A percentile compares a stretch with the other conserved stretches of the same genome.
Conservation (phyloP, 2,888 invertebrate species). For the Machimus atricapillus region DNA sequence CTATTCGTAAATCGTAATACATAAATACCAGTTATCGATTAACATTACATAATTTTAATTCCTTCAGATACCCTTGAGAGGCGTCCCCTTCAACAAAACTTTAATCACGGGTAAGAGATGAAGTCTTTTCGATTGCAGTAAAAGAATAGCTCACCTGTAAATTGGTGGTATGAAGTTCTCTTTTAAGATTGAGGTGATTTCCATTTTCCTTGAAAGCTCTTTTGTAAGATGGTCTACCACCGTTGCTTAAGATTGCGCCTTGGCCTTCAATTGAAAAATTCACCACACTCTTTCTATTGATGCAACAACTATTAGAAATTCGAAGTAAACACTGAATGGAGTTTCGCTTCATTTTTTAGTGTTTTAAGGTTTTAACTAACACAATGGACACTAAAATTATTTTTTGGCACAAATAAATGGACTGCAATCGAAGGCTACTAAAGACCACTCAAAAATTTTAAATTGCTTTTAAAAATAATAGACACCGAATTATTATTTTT, state of each 20-base stretch:
- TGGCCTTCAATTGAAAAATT: neutral
- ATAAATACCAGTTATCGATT: neutral
- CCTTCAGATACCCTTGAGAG: neutral
- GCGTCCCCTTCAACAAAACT: neutral
- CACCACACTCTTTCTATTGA: neutral
- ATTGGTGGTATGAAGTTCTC: neutral
- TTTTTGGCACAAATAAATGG: neutral
- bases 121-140: neutral
- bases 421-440: neutral
- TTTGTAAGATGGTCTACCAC: neutral
- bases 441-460: neutral
- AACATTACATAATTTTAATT: neutral
- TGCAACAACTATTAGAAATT: neutral
- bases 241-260: neutral
- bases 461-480: neutral
- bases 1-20: neutral
- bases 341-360: neutral
- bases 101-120: neutral
- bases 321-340: neutral
- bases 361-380: neutral
- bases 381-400: neutral
- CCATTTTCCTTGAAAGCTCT: neutral
- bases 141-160: neutral
- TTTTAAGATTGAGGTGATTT: neutral
- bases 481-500: neutral